These are phyloP conservation scores for Acanthornis magna DNA, from an alignment of 2,797 vertebrate species.

Conservation along the genomic window DNA sequence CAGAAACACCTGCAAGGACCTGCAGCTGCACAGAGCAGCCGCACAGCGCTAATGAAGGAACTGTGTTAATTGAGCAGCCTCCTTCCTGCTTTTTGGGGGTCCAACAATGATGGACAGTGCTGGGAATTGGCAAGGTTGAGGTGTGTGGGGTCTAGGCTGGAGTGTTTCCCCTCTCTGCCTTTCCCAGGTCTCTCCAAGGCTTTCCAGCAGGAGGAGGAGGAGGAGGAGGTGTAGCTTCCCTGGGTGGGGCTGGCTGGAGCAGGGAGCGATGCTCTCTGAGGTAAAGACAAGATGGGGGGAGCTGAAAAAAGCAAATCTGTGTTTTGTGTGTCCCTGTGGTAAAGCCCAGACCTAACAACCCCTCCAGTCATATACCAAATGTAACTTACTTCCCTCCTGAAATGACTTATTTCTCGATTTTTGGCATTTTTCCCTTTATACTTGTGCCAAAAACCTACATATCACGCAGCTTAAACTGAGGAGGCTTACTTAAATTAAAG, in stretches of 20 bases:
- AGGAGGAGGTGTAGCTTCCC: neutral
- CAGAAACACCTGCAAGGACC: neutral
- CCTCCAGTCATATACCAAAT: neutral
- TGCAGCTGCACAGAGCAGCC: neutral
- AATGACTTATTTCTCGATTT: neutral
- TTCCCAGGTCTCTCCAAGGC: neutral
- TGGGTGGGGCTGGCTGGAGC: neutral
- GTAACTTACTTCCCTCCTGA: neutral
- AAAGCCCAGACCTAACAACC: rapidly evolving
- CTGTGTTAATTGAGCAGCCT: neutral
- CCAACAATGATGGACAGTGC: neutral
- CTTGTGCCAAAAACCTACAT: neutral
- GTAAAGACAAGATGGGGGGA: neutral
- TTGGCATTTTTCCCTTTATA: neutral
- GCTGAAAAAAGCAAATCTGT: neutral
- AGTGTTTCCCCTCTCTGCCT: neutral
- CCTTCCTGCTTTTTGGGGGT: neutral
- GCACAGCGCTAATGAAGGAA: neutral
- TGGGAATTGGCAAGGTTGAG: rapidly evolving
- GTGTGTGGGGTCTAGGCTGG: too few relatives aligned
- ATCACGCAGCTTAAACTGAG: neutral
- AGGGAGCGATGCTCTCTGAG: neutral
- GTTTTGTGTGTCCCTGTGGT: neutral
- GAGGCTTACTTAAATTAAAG: neutral
- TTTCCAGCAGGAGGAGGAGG: neutral